A percentile compares a stretch with the other conserved stretches of the same genome.
These are phyloP conservation scores for Parapristionchus giblindavisi DNA, from an alignment of 2,888 invertebrate genomes.

Conservation along the genomic window DNA sequence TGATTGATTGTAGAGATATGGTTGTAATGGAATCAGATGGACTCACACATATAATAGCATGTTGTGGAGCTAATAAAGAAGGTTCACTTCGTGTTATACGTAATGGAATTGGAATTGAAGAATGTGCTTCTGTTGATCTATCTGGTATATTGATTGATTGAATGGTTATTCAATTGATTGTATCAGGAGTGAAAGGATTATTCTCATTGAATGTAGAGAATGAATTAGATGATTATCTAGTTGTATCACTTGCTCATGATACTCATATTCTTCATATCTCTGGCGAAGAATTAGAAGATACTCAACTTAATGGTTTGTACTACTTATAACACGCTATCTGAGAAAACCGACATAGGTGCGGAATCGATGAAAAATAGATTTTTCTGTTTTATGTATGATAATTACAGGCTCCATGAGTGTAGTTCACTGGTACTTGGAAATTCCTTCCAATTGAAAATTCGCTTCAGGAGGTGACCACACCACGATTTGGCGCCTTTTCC, in stretches of 20 bases:
- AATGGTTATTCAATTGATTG: conserved; percentile 84
- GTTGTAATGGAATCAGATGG: conserved; percentile 76
- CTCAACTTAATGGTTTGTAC: no score
- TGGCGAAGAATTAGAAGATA: conserved; percentile 95
- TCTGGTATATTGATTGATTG: no score
- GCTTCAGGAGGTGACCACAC: no score
- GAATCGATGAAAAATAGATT: no score
- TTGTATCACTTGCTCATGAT: conserved; percentile 94
- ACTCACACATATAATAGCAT: conserved; percentile 96
- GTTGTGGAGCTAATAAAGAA: conserved; percentile 95
- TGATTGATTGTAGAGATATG: conserved; percentile 79
- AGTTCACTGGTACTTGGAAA: no score
- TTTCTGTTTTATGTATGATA: no score
- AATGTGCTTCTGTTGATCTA: conserved; percentile 91
- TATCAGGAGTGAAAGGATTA: conserved; percentile 38
- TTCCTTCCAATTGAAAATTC: no score
- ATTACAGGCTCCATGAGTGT: no score
- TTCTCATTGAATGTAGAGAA: conserved; percentile 43
- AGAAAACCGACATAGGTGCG: no score
- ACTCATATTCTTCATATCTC: conserved; percentile 81
- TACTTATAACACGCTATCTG: no score
- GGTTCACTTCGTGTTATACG: conserved; percentile 92
- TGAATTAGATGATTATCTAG: conserved; percentile 82
- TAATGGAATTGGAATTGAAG: conserved; percentile 89
- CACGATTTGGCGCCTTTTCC: no score